Evolutionary conservation across 2,888 invertebrate genomes (phyloP), one percentile per base, ranked within the genome.

Genomic region (Clusia tigrina): DNA sequence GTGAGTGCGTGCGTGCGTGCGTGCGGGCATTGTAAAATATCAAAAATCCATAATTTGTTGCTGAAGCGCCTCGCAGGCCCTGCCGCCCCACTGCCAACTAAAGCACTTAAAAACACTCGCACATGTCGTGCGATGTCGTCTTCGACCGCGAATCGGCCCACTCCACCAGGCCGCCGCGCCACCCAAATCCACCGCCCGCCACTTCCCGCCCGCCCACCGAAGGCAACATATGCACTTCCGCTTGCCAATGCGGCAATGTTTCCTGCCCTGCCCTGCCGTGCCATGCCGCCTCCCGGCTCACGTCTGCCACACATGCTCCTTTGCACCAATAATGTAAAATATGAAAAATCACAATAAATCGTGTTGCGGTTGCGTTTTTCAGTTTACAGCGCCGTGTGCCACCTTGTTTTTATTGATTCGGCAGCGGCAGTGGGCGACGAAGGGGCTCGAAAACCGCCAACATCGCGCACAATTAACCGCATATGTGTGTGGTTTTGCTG

Each of bases 381-480:
- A 57, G 24, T 57, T 57, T 57, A 22, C 48, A 57, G 23, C 24
- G 26, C 23, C 20, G 57, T 59, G 69, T 68, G 74, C 76, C 78
- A 78, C 78, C 76, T 79, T 76, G 79, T 66, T 71, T 79, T 78
- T 78, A 78, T 78, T 79, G 79, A 75, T 76, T 74, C 73, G 74
- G 55, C 57, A 24, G 38, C 42, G 56, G 38, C 24, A 12, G 12
- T 24, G 53, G 17, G 22, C 38, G 32, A 55, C 55, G 42, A 3
- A 15, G 42, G 15, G n/a, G 10, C n/a, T 15, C 42, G 12, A 2
- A 12, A 3, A 20, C 54, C 54, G 53, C 25, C 52, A 62, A 52
- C 58, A 65, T 59, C 60, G 62, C 58, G 51, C 71, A 76, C 78
- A 79, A 79, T 79, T 80, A 77, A 79, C 72, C 67, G 71, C 80